These are phyloP conservation scores for Aurelia sp. DNA, from an alignment of 30 jellyfish, hydroid and myxozoan genomes.

Conservation along the genomic window DNA sequence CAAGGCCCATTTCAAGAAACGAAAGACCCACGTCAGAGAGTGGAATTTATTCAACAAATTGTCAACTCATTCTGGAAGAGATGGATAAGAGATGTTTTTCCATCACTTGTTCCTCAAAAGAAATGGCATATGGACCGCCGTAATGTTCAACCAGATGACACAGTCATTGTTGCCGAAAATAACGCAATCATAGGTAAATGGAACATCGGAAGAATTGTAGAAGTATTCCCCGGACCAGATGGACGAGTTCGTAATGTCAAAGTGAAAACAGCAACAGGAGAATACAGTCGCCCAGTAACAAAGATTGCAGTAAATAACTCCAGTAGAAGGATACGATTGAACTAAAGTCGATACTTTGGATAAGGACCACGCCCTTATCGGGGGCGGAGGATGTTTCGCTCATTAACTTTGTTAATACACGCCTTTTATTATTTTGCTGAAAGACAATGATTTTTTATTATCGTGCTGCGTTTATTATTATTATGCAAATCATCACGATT, in stretches of 20 bases:
- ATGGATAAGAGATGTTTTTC: constrained; percentile 41
- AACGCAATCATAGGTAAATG: constrained; percentile 78
- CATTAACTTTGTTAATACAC: constrained; percentile 10
- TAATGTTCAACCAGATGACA: constrained; percentile 59
- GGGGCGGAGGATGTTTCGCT: constrained; percentile 76
- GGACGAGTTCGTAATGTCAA: constrained; percentile 67
- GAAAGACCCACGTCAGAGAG: constrained; percentile 56
- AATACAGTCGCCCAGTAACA: constrained; percentile 70
- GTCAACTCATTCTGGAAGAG: constrained; percentile 68
- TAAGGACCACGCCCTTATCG: too few relatives aligned
- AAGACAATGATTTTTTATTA: too few relatives aligned
- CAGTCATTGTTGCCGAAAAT: constrained; percentile 41
- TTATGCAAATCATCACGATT: too few relatives aligned
- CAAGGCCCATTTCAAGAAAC: constrained; percentile 86
- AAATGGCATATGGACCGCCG: constrained; percentile 61
- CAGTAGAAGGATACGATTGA: too few relatives aligned
- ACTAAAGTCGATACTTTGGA: too few relatives aligned
- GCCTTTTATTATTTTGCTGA: constrained; percentile 15
- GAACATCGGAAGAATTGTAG: constrained; percentile 58
- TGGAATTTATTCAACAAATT: constrained; percentile 67
- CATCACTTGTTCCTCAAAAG: constrained; percentile 42
- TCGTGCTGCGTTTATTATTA: too few relatives aligned
- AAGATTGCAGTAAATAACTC: constrained; percentile 61
- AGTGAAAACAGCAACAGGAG: constrained; percentile 70
- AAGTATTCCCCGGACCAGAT: constrained; percentile 73